phyloP scores from a whole-genome alignment of 1,140 invertebrate species.

The Wasmannia auropunctata region DNA sequence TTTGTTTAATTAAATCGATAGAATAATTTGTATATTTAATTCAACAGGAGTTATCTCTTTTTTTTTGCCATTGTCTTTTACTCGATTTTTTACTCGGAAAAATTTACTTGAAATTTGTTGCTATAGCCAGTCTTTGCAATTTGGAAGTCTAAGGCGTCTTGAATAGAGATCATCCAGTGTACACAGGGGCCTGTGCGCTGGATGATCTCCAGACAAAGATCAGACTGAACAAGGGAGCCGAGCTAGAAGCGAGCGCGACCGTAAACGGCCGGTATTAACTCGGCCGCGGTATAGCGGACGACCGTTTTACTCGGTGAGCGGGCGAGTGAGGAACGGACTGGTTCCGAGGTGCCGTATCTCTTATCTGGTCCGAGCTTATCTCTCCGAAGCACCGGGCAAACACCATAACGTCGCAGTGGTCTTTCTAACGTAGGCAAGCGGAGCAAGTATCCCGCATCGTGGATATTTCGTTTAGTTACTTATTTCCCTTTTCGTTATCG shows the following conservation, averaged over 20 bases:
- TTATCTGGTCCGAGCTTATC: constrained; percentile 39
- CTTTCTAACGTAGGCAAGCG: background rate
- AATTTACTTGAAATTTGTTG: background rate
- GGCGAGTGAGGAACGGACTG: constrained; percentile 33
- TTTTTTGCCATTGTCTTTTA: background rate
- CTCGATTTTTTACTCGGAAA: background rate
- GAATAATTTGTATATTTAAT: background rate
- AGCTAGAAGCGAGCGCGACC: constrained; percentile 8
- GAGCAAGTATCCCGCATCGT: background rate
- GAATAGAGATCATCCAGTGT: background rate
- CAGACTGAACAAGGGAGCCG: constrained; percentile 30
- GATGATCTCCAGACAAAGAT: background rate
- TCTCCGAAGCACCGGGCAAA: constrained; percentile 8
- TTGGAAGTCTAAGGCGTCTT: background rate
- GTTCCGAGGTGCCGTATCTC: constrained; percentile 38
- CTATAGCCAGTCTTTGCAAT: background rate
- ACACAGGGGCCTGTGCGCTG: background rate
- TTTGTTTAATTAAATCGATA: background rate
- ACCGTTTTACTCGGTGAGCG: constrained; percentile 28
- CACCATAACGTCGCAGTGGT: constrained; percentile 5
- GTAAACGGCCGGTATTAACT: constrained; percentile 32
- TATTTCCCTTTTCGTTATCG: background rate
- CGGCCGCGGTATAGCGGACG: background rate
- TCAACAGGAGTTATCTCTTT: background rate
- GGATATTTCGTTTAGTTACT: background rate